A percentile compares a stretch with the other conserved stretches of the same genome.
These are phyloP conservation scores for Eristalis pertinax DNA, from an alignment of 2,888 invertebrate genomes.

Conservation along the genomic window DNA sequence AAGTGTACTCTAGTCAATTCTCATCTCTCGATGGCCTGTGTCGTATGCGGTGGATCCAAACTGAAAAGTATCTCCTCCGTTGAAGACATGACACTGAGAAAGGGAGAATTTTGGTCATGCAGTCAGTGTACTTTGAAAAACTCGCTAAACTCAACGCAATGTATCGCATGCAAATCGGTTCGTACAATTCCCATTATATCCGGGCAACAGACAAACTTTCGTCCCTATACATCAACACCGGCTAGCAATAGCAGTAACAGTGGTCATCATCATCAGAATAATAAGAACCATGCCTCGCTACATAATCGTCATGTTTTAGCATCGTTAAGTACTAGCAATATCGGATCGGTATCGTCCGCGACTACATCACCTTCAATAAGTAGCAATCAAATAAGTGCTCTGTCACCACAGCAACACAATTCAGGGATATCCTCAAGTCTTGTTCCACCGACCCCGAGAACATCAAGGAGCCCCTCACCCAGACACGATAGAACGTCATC, in stretches of 20 bases:
- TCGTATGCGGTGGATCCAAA: constrained; percentile 93
- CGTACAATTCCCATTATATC: constrained; percentile 80
- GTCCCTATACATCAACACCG: constrained; percentile 75
- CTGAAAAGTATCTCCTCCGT: constrained; percentile 86
- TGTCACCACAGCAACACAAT: constrained; percentile 68
- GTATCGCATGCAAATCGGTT: constrained; percentile 89
- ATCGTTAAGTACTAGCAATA: constrained; percentile 68
- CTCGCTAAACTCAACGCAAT: constrained; percentile 85
- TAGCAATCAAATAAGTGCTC: constrained; percentile 75
- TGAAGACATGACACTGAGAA: constrained; percentile 87
- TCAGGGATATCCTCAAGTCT: constrained; percentile 74
- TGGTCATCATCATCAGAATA: constrained; percentile 66
- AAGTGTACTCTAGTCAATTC: constrained; percentile 94
- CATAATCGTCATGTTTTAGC: constrained; percentile 74
- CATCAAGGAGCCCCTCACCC: constrained; percentile 83
- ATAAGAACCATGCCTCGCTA: constrained; percentile 72
- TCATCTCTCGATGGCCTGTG: constrained; percentile 87
- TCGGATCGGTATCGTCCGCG: constrained; percentile 51
- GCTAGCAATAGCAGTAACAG: constrained; percentile 60
- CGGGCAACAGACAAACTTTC: constrained; percentile 76
- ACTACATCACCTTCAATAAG: constrained; percentile 69
- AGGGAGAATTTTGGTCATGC: constrained; percentile 91
- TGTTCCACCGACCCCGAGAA: constrained; percentile 76
- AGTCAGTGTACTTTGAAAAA: constrained; percentile 91
- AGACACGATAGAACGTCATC: constrained; percentile 79